Conservation (phyloP, 2,888 invertebrate genomes). For the Polyommatus iphigenia region DNA sequence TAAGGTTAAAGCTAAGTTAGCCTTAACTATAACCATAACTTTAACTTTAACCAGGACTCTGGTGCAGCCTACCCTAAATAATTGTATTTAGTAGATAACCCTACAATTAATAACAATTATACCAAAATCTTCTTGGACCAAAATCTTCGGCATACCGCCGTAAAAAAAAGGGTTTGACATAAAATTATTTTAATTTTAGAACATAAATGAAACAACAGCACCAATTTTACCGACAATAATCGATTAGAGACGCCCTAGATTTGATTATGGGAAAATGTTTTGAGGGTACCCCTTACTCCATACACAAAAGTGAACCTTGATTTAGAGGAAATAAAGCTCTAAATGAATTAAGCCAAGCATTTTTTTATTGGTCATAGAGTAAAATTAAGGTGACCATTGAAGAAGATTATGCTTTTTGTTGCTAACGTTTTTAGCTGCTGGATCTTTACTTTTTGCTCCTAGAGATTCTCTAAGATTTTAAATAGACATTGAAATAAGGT, state of each 20-base stretch:
- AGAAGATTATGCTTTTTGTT: background rate
- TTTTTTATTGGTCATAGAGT: background rate
- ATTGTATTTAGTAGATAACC: no score
- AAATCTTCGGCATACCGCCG: background rate
- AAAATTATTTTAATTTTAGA: background rate
- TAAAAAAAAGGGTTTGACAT: constrained; percentile 9
- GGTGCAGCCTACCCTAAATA: no score
- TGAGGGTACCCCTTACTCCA: constrained; percentile 31
- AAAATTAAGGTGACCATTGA: background rate
- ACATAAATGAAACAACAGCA: constrained; percentile 27
- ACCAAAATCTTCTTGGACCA: no score
- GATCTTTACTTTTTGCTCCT: background rate
- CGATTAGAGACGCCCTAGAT: constrained; percentile 43
- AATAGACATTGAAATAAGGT: background rate
- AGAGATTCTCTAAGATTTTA: background rate
- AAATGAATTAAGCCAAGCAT: constrained; percentile 16
- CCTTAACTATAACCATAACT: no score
- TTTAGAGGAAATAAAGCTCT: background rate
- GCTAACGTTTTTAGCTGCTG: background rate
- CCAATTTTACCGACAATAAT: constrained; percentile 40
- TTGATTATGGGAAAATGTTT: constrained; percentile 45
- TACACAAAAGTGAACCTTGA: background rate
- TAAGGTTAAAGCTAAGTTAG: no score
- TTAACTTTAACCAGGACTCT: no score
- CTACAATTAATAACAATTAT: no score